phyloP scores from a whole-genome alignment of 1,140 invertebrate genomes.

The Xylocopa sonorina region DNA sequence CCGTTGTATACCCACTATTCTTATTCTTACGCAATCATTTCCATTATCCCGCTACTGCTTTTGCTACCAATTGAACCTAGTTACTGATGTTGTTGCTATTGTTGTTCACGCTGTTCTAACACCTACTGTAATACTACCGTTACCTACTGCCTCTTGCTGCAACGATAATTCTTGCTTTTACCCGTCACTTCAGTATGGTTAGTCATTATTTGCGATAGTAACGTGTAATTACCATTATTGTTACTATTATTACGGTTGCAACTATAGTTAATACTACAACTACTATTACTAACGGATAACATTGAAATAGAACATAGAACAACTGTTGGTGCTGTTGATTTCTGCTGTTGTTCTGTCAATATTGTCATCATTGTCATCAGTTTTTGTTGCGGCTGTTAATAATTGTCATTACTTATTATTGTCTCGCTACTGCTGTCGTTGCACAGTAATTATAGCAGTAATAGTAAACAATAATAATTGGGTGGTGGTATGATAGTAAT shows the following conservation, averaged over 20 bases:
- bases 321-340: conserved; percentile 44
- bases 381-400: conserved; percentile 11
- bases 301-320: conserved; percentile 5
- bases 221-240: conserved; percentile 16
- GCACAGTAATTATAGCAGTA: conserved; percentile 11
- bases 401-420: conserved; percentile 27
- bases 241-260: conserved; percentile 17
- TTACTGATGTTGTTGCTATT: background rate
- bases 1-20: background rate
- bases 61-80: conserved; percentile 2
- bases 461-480: conserved; percentile 22
- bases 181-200: background rate
- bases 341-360: conserved; percentile 30
- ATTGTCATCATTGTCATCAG: conserved; percentile 18
- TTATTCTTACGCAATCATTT: background rate
- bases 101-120: background rate
- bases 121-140: background rate
- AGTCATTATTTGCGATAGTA: conserved; percentile 7
- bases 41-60: background rate
- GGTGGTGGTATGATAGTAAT: conserved; percentile 2
- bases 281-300: conserved; percentile 17
- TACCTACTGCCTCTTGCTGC: background rate
- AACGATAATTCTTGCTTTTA: background rate
- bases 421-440: background rate
- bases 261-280: conserved; percentile 27